Conservation (phyloP, 2,113 vertebrate species). For the Limanda limanda region DNA sequence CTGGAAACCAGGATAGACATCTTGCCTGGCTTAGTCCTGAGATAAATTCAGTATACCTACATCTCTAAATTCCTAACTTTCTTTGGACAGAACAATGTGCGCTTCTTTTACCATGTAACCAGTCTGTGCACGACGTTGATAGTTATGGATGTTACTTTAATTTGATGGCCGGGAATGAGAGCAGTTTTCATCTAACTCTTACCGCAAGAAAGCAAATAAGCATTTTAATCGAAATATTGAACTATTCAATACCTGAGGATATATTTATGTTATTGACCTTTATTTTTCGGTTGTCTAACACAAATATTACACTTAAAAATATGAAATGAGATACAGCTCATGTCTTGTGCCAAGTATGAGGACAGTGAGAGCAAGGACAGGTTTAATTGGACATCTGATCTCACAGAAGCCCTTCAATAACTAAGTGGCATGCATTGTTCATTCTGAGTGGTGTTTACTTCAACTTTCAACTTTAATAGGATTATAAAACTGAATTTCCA, state of each 20-base stretch:
- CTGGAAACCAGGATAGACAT: no score
- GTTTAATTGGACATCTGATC: slow-evolving; percentile 55
- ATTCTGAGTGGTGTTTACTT: slow-evolving; percentile 54
- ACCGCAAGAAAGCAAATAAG: neutral
- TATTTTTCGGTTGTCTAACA: neutral
- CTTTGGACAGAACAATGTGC: no score
- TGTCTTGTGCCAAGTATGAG: slow-evolving; percentile 18
- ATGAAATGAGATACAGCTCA: neutral
- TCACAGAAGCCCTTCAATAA: slow-evolving; percentile 28
- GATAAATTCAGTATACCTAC: no score
- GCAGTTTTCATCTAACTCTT: neutral
- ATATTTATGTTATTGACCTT: neutral
- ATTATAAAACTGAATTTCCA: slow-evolving; percentile 39
- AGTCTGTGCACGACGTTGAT: no score
- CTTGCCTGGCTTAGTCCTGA: no score
- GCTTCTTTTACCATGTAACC: no score
- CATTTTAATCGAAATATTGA: neutral
- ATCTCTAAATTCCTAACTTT: no score
- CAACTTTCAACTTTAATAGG: slow-evolving; percentile 36
- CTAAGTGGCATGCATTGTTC: slow-evolving; percentile 38
- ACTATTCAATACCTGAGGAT: no score
- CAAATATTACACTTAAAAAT: neutral
- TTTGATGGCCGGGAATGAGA: no score
- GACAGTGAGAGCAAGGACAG: slow-evolving; percentile 51
- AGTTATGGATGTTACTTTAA: no score